Percentiles rank a stretch among this genome's conserved stretches.
Conservation (phyloP, 2,888 invertebrate genomes). For the Carcina quercana region DNA sequence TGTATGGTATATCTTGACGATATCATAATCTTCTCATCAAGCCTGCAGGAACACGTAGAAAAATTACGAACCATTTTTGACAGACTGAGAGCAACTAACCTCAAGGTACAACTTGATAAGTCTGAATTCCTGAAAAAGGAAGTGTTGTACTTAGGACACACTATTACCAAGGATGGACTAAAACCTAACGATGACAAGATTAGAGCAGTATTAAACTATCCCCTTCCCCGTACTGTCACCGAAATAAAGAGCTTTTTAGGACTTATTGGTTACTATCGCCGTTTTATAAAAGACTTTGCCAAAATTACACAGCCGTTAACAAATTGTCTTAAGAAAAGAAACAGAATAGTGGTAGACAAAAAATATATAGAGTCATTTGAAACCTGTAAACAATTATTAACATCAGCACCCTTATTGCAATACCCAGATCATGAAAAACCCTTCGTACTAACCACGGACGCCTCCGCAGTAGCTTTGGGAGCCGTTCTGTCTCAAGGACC, state of each 20-base stretch:
- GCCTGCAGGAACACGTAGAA: constrained; percentile 18
- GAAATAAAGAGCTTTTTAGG: constrained; percentile 19
- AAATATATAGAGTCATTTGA: constrained; percentile 17
- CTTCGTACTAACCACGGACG: constrained; percentile 20
- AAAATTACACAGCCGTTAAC: constrained; percentile 17
- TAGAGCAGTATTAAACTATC: constrained; percentile 13
- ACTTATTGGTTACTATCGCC: constrained; percentile 17
- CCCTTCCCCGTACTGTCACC: constrained; percentile 13
- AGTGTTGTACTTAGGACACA: constrained; percentile 17
- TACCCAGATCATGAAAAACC: constrained; percentile 28
- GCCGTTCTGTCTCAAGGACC: constrained; percentile 19
- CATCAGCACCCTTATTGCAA: constrained; percentile 25
- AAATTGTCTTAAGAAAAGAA: constrained; percentile 18
- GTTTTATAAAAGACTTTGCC: constrained; percentile 20
- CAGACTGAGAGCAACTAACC: constrained; percentile 15
- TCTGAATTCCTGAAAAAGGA: constrained; percentile 19
- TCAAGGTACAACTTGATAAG: constrained; percentile 21
- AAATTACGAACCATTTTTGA: constrained; percentile 19
- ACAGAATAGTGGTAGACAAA: constrained; percentile 6
- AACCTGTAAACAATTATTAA: constrained; percentile 22
- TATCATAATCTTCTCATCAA: constrained; percentile 19
- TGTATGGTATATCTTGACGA: constrained; percentile 28
- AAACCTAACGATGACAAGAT: constrained; percentile 20
- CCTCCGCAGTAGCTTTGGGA: constrained; percentile 17
- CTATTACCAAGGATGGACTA: constrained; percentile 13